Base-by-base conservation (phyloP, 2,888 invertebrate species). In the Dolichomitus sp. region DNA sequence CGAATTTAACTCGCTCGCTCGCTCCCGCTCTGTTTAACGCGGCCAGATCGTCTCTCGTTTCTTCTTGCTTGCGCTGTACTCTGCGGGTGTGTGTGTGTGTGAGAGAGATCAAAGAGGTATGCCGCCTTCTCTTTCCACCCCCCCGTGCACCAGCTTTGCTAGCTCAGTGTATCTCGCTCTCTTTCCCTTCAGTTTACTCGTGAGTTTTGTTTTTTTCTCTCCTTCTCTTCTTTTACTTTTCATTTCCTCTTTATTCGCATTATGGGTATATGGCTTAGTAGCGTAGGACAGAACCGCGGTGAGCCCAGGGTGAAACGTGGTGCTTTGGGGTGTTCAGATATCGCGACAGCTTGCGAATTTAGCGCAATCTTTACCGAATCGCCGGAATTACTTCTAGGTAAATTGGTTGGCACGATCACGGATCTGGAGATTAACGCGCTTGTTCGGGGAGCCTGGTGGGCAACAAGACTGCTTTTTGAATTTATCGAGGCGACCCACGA, bases 61-160 rank as follows among this genome's bases (percentile, higher is more conserved):
- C 76, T 59, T 79, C 79, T 79, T 80, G 72, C 72, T 83, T 75
- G 68, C 72, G 61, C 48, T 54, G 52, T 12, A 42, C 42, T 78
- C 4, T 12, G 4, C 33, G 19, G 1, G 4, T 52, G 69, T 75
- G 75, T 75, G 78, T 80, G 81, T 88, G 88, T 88, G 90, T 87
- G 89, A 83, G 85, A 81, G 85, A 90, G 90, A 92, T 92, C 91
- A 92, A 92, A 92, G 90, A 87, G 87, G 63, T 69, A 63, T 86
- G 89, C 89, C 92, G 92, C 87, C 86, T 89, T 87, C 86, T 87
- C 86, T 72, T 66, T 85, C 85, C 74, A 78, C 80, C 59, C 17
- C 48, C 81, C 83, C 75, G 74, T 76, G 66, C 59, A 80, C 75
- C 57, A 69, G 61, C 69, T 54, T 42, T 33, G 42, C 59, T 52